These are phyloP conservation scores for Momotus momota DNA, from an alignment of 2,797 vertebrate species.

Conservation along the genomic window DNA sequence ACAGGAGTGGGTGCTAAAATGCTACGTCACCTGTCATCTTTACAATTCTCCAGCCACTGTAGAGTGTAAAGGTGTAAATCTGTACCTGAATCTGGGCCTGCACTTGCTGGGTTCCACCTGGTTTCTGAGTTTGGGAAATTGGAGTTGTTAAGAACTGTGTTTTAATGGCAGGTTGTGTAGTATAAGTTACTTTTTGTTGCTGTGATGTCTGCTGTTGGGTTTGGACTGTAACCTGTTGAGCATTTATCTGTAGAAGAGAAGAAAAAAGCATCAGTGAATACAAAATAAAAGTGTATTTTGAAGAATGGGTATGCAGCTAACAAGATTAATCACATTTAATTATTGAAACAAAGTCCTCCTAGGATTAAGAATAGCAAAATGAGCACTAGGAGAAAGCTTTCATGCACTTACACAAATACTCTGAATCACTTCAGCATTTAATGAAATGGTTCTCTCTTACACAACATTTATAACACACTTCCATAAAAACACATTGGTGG, in stretches of 20 bases:
- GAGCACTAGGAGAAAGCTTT: background rate
- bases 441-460: background rate
- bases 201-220: conserved; percentile 79
- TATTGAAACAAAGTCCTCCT: background rate
- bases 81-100: conserved; percentile 84
- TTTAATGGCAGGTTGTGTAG: conserved; percentile 87
- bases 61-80: conserved; percentile 4
- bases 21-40: background rate
- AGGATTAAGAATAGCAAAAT: background rate
- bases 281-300: background rate
- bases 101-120: conserved; percentile 85
- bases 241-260: conserved; percentile 76
- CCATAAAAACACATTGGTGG: background rate
- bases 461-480: background rate
- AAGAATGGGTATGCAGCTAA: background rate
- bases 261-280: background rate
- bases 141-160: conserved; percentile 88
- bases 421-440: background rate
- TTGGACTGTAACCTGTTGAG: conserved; percentile 89
- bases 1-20: background rate
- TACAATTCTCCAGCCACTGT: background rate
- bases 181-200: conserved; percentile 86
- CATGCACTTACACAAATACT: background rate
- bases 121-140: conserved; percentile 85
- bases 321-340: background rate